phyloP scores from a whole-genome alignment of 2,888 invertebrate species.

The Cantharis rustica region DNA sequence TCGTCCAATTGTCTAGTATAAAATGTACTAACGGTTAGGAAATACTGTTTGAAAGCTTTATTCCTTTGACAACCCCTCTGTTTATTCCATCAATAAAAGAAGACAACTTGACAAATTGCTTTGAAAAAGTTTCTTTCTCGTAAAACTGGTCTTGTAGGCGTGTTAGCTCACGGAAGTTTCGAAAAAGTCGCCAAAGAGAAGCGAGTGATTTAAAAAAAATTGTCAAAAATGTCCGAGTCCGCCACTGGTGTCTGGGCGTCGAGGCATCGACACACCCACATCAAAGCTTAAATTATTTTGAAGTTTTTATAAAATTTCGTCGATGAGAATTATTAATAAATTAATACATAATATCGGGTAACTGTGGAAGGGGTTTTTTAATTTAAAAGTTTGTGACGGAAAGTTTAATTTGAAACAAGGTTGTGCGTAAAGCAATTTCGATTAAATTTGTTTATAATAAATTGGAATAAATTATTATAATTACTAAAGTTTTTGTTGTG shows the following conservation, averaged over 20 bases:
- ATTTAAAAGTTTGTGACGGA: not conserved
- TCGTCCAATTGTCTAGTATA: not conserved
- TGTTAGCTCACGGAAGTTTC: not conserved
- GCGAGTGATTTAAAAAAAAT: not conserved
- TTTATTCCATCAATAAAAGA: not conserved
- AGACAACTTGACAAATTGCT: not conserved
- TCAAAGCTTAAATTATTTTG: not conserved
- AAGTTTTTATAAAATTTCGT: not conserved
- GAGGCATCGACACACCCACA: not conserved
- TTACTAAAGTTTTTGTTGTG: not conserved
- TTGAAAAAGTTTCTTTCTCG: not conserved
- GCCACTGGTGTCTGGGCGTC: not conserved
- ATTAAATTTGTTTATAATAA: not conserved
- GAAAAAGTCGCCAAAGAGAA: not conserved
- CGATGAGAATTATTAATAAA: not conserved
- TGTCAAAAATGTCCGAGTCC: not conserved
- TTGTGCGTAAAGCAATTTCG: not conserved
- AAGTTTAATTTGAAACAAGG: not conserved
- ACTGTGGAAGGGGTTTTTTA: not conserved
- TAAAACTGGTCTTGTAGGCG: not conserved
- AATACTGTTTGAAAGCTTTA: not conserved
- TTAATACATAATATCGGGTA: not conserved
- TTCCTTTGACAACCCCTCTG: not conserved
- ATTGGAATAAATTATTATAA: not conserved
- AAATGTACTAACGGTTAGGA: not conserved